Evolutionary conservation across 2,888 invertebrate genomes (phyloP).

Genomic region (Ephialtes manifestator): DNA sequence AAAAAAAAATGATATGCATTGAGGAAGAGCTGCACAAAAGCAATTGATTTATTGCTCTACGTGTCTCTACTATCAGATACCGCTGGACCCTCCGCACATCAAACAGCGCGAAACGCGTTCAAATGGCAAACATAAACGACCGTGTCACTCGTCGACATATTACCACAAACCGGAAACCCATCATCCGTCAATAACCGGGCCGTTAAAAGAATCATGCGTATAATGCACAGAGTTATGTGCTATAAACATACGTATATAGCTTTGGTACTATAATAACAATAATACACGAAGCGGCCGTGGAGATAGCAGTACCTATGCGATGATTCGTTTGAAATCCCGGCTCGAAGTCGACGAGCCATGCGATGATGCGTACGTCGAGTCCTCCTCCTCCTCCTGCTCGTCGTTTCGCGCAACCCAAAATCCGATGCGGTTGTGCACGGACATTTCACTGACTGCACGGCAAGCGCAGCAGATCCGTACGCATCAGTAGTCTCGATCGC

Average conservation of each 20-base stretch:
- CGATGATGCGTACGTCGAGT: slow-evolving; percentile 31
- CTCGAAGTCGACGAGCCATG: slow-evolving; percentile 10
- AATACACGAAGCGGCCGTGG: neutral
- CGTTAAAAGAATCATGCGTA: slow-evolving; percentile 56
- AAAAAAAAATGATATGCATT: neutral
- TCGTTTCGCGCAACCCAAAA: slow-evolving; percentile 34
- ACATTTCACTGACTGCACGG: slow-evolving; percentile 7
- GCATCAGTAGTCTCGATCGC: slow-evolving; percentile 40
- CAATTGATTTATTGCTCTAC: slow-evolving; percentile 4
- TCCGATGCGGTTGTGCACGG: slow-evolving; percentile 28
- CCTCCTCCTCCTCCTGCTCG: slow-evolving; percentile 4
- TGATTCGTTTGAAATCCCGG: slow-evolving; percentile 26
- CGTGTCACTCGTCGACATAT: slow-evolving; percentile 38
- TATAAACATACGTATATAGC: slow-evolving; percentile 1
- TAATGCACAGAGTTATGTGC: slow-evolving; percentile 6
- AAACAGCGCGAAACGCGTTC: neutral
- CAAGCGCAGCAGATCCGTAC: slow-evolving; percentile 32
- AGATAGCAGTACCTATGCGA: neutral
- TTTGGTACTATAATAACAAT: neutral
- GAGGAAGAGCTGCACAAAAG: neutral
- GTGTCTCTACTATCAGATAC: neutral
- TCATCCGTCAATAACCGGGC: slow-evolving; percentile 78
- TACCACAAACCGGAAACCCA: slow-evolving; percentile 74
- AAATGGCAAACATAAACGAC: slow-evolving; percentile 22
- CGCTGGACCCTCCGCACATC: neutral